phyloP scores from a whole-genome alignment of 2,888 invertebrate genomes.

The Agrilus biguttatus region DNA sequence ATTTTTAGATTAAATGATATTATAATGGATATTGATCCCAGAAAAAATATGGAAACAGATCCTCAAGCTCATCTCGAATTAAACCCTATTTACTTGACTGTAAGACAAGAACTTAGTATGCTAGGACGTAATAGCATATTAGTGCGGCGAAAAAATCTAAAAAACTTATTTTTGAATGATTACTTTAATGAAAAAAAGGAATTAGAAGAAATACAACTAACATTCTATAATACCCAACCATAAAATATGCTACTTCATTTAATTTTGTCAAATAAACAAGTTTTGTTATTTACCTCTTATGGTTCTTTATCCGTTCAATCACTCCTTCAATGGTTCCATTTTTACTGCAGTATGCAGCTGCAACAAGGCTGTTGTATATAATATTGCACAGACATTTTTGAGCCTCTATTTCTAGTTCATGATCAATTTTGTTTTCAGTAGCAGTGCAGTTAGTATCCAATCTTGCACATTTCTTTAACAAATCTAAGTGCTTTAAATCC shows the following conservation, averaged over 20 bases:
- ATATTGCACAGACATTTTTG: constrained; percentile 83
- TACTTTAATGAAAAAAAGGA: too few relatives aligned
- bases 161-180: too few relatives aligned
- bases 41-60: too few relatives aligned
- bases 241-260: not conserved
- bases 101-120: too few relatives aligned
- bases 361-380: constrained; percentile 57
- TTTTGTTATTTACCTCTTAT: constrained; percentile 21
- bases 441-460: constrained; percentile 33
- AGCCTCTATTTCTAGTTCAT: constrained; percentile 57
- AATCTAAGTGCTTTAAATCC: constrained; percentile 49
- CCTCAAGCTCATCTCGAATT: too few relatives aligned
- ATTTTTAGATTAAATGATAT: too few relatives aligned
- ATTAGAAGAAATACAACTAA: too few relatives aligned
- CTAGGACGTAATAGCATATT: too few relatives aligned
- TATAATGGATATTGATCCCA: too few relatives aligned
- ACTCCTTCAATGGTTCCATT: constrained; percentile 58
- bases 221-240: not conserved
- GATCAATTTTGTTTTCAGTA: constrained; percentile 29
- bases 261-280: not conserved
- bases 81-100: too few relatives aligned
- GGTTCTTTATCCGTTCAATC: constrained; percentile 53
- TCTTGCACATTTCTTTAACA: constrained; percentile 53
- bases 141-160: too few relatives aligned
- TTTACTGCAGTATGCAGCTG: constrained; percentile 40